Conservation (phyloP, 1,140 invertebrate genomes). For the Archivesica marissinica region DNA sequence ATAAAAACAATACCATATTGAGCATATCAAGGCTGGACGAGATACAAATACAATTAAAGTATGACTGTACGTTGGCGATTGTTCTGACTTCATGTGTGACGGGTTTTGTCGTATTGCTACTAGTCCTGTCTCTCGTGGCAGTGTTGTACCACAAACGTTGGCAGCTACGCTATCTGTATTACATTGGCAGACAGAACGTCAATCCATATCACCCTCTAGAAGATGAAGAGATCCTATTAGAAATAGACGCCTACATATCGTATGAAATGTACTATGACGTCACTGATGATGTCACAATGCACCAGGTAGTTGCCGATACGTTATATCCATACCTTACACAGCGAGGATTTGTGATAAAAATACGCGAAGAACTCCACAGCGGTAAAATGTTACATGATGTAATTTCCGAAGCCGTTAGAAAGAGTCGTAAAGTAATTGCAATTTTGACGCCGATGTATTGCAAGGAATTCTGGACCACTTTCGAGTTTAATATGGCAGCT, state of each 20-base stretch:
- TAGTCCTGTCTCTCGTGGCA: not conserved
- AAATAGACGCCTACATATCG: conserved; percentile 45
- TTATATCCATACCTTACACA: not conserved
- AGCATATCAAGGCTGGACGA: not conserved
- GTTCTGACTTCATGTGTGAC: conserved; percentile 21
- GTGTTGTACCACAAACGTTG: conserved; percentile 23
- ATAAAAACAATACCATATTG: not conserved
- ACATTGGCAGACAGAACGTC: conserved; percentile 20
- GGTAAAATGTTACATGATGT: not conserved
- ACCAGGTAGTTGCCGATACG: not conserved
- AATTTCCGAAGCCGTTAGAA: not conserved
- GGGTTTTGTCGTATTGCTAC: not conserved
- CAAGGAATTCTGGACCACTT: conserved; percentile 23
- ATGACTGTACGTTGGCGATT: conserved; percentile 4
- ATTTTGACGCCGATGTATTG: conserved; percentile 12
- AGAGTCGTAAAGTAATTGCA: conserved; percentile 8
- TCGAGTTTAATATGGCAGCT: conserved; percentile 53
- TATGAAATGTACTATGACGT: conserved; percentile 19
- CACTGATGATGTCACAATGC: not conserved
- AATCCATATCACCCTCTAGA: conserved; percentile 16
- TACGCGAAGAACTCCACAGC: conserved; percentile 1
- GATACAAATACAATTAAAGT: not conserved
- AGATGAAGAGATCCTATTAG: not conserved
- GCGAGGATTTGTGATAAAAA: not conserved
- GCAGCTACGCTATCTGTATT: conserved; percentile 25